Percentiles rank a stretch among this genome's conserved stretches.
Evolutionary conservation across 1,140 invertebrate genomes (phyloP).

Genomic region (Neodiprion fabricii): DNA sequence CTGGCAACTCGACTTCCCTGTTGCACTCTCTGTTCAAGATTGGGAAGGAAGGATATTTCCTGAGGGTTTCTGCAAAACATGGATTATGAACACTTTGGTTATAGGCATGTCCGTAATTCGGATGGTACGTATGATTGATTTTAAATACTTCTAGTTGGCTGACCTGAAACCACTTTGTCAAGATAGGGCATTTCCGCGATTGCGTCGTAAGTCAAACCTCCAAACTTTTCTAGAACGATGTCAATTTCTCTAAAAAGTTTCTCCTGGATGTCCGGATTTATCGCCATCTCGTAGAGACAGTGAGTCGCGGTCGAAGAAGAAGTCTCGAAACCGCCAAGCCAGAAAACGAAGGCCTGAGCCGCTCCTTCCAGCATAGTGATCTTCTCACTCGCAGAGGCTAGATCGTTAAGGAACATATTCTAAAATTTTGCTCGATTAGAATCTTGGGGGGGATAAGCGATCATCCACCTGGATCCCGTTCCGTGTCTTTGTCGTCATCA

Average conservation of each 20-base stretch:
- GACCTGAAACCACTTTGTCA: slow-evolving; percentile 39
- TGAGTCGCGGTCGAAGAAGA: slow-evolving; percentile 41
- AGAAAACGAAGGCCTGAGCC: slow-evolving; percentile 41
- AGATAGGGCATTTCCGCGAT: slow-evolving; percentile 35
- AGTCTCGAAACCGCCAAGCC: slow-evolving; percentile 54
- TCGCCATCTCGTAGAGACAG: slow-evolving; percentile 43
- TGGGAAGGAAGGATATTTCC: slow-evolving; percentile 64
- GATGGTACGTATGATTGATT: background rate
- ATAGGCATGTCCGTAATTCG: background rate
- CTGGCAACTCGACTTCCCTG: slow-evolving; percentile 60
- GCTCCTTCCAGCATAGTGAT: slow-evolving; percentile 30
- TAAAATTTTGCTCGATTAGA: background rate
- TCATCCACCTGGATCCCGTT: slow-evolving; percentile 23
- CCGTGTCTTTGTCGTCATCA: slow-evolving; percentile 12
- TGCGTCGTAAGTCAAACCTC: slow-evolving; percentile 22
- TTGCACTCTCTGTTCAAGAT: slow-evolving; percentile 59
- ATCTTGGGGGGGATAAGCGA: slow-evolving; percentile 25
- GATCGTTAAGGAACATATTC: slow-evolving; percentile 33
- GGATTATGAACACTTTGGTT: background rate
- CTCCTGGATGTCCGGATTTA: slow-evolving; percentile 39
- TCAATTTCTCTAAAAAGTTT: slow-evolving; percentile 35
- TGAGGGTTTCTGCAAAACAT: slow-evolving; percentile 59
- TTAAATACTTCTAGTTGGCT: slow-evolving; percentile 4
- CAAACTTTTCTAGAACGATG: slow-evolving; percentile 26
- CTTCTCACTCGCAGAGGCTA: slow-evolving; percentile 50